Evolutionary conservation across 2,113 vertebrate species (phyloP), one percentile per base, ranked within the genome.

Genomic region (Periophthalmodon schlosseri): DNA sequence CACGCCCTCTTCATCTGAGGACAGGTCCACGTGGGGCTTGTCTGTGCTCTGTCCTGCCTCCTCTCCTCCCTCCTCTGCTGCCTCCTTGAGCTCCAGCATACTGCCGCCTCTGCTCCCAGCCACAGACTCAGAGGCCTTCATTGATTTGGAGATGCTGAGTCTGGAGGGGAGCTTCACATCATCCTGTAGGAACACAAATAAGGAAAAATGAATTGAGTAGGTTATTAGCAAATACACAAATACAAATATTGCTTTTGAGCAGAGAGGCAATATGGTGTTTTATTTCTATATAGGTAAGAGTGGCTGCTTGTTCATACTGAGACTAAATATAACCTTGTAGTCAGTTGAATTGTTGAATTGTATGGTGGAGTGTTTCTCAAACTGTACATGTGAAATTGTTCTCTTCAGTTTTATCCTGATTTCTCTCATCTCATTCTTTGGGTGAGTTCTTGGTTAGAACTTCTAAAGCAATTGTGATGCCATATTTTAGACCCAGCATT

Each of bases 1-100:
- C 72, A 97, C 91, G 16, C 95, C 97, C 81, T 99, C 97, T 86
- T 99, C 97, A 33, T 99, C 97, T 0, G 97, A 99, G 3, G 97
- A 98, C 76, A 98, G 94, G 69, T 97, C 95, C 12, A 96, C 47
- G 0, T 93, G 90, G 18, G 95, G 93, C 18, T 94, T 95, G 85
- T 96, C 95, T 49, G 91, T 88, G 8, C 69, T 87, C 14, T 89
- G 87, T 58, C 50, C 85, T 18, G n/a, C 86, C 9, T 90, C 91
- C n/a, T 87, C 88, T 46, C 20, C 87, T 0, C 73, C 88, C 33
- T 72, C 92, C 5, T 90, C 91, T 10, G 5, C 57, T 0, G 46
- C 69, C n/a, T 87, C 87, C 74, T 93, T 92, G 9, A 87, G 81
- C 84, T 94, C 93, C 0, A 91, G 76, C 68, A 91, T 1, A 58